A percentile compares a stretch with the other conserved stretches of the same genome.
Conservation (phyloP, 2,113 vertebrate species). For the Microcebus tavaratra region DNA sequence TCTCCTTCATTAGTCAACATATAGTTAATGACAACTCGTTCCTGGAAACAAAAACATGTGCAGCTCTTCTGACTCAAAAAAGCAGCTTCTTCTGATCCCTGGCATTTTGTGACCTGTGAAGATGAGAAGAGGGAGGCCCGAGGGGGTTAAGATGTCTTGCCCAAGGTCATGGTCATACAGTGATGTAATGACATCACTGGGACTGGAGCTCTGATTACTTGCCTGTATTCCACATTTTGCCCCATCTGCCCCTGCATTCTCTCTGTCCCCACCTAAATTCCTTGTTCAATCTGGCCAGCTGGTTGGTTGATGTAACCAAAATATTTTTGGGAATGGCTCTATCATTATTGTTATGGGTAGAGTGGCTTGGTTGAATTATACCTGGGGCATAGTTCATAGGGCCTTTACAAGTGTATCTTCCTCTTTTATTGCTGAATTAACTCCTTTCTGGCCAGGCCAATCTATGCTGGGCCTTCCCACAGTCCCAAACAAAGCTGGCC, state of each 20-base stretch:
- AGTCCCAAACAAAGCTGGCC: not conserved
- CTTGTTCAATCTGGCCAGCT: not conserved
- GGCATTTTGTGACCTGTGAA: not conserved
- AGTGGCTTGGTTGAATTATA: not conserved
- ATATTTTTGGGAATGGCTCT: not conserved
- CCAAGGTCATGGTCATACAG: not conserved
- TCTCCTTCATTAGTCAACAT: not conserved
- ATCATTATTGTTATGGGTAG: not conserved
- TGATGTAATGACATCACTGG: not conserved
- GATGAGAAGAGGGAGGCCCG: not conserved
- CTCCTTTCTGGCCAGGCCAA: not conserved
- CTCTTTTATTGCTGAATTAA: conserved; percentile 23
- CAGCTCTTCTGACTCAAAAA: not conserved
- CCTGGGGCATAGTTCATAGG: not conserved
- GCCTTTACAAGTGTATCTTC: not conserved
- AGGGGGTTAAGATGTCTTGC: not conserved
- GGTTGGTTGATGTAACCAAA: not conserved
- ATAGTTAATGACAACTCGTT: not conserved
- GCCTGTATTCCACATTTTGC: not conserved
- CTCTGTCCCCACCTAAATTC: not conserved
- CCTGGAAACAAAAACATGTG: not conserved
- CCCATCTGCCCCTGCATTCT: not conserved
- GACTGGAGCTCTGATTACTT: not conserved
- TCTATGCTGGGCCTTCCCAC: not conserved
- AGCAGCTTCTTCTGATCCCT: not conserved